Evolutionary conservation across 1,140 invertebrate genomes (phyloP).

Genomic region (Schlechtendalia chinensis): DNA sequence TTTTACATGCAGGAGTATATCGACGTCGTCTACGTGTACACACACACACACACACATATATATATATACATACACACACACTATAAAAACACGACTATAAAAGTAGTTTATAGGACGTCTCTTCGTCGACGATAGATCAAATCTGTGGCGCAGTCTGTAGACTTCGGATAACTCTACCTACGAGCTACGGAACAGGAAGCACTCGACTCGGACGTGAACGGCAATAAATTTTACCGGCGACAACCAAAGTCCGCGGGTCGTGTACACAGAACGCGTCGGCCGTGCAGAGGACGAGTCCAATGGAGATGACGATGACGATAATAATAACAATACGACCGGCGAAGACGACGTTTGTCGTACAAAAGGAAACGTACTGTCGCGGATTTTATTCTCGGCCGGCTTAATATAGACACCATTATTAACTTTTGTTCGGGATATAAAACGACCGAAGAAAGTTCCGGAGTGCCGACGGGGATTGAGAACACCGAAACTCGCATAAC

Average conservation of each 20-base stretch:
- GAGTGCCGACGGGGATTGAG: not conserved
- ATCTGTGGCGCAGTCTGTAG: not conserved
- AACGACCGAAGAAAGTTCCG: not conserved
- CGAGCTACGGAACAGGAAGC: constrained; percentile 26
- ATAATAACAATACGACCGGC: not conserved
- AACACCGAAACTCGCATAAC: not conserved
- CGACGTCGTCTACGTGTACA: not conserved
- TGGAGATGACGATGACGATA: not conserved
- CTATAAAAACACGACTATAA: constrained; percentile 10
- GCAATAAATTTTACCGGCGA: constrained; percentile 29
- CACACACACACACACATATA: too few relatives aligned
- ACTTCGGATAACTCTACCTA: too few relatives aligned
- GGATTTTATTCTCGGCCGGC: not conserved
- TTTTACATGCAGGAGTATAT: constrained; percentile 20
- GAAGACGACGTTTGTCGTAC: not conserved
- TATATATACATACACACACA: too few relatives aligned
- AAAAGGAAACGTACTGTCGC: not conserved
- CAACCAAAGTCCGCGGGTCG: too few relatives aligned
- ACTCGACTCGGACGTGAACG: constrained; percentile 6
- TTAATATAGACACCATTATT: not conserved
- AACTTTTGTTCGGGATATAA: not conserved
- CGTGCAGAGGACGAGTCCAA: not conserved
- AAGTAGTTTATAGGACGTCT: constrained; percentile 32
- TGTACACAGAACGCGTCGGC: too few relatives aligned
- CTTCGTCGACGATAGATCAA: constrained; percentile 36